These are phyloP conservation scores for Hypotaenidia okinawae DNA, from an alignment of 2,797 vertebrate species.

Conservation along the genomic window DNA sequence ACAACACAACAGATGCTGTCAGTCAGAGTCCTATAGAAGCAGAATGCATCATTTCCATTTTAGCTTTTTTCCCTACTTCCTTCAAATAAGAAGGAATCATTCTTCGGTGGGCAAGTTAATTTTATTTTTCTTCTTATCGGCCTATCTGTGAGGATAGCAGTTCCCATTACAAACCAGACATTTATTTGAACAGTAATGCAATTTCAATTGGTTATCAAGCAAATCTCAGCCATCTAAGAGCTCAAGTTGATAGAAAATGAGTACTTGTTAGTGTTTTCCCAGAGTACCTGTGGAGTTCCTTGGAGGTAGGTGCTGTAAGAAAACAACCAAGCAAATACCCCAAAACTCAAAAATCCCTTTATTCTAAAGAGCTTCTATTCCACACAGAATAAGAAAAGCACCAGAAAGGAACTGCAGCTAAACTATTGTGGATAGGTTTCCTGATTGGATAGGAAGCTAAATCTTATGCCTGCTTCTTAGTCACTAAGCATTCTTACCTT, in stretches of 20 bases:
- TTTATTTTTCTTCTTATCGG: not conserved
- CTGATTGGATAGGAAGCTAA: not conserved
- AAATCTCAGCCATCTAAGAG: not conserved
- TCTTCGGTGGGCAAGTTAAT: not conserved
- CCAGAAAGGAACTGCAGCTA: not conserved
- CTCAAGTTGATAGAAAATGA: not conserved
- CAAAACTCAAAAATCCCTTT: not conserved
- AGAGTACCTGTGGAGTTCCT: not conserved
- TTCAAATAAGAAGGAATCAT: not conserved
- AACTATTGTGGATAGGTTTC: not conserved
- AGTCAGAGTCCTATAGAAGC: not conserved
- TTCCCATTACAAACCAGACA: not conserved
- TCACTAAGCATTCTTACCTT: not conserved
- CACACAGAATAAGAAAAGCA: not conserved
- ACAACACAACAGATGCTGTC: not conserved
- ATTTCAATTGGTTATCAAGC: not conserved
- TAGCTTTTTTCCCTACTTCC: not conserved
- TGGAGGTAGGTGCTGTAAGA: not conserved
- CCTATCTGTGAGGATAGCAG: not conserved
- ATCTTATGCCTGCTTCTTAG: not conserved
- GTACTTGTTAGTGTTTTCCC: not conserved
- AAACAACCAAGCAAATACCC: accelerated
- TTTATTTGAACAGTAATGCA: not conserved
- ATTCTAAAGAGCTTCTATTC: not conserved
- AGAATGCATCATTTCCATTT: not conserved